Conservation (phyloP, 2,113 vertebrate genomes). For the Rhea pennata region DNA sequence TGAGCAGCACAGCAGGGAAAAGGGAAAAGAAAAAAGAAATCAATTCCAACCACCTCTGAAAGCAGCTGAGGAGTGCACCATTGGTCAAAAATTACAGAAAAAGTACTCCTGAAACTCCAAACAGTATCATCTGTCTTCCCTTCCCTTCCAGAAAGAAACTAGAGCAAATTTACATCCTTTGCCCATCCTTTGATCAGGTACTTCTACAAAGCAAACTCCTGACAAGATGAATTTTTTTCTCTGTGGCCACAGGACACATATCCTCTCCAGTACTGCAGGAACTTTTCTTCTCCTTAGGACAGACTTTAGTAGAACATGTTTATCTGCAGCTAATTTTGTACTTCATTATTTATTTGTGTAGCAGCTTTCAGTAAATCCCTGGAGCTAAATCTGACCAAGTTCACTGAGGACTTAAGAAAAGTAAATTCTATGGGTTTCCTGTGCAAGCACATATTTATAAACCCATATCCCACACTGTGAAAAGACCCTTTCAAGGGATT, state of each 20-base stretch:
- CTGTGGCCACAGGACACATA: rapidly evolving
- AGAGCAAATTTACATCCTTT: neutral
- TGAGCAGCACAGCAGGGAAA: neutral
- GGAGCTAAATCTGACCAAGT: neutral
- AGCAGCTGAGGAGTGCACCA: neutral
- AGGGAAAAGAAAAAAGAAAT: neutral
- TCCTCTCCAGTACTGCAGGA: neutral
- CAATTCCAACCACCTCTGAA: neutral
- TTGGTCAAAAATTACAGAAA: neutral
- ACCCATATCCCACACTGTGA: rapidly evolving
- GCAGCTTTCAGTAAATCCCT: conserved; percentile 50
- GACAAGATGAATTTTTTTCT: neutral
- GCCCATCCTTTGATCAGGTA: neutral
- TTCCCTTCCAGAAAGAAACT: conserved; percentile 32
- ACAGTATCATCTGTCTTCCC: neutral
- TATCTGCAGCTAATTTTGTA: conserved; percentile 55
- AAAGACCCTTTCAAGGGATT: neutral
- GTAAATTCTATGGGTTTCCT: conserved; percentile 3
- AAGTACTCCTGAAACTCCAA: neutral
- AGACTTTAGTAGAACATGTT: conserved; percentile 19
- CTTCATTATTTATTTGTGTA: conserved; percentile 19
- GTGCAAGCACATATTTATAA: neutral
- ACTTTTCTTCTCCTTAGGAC: neutral
- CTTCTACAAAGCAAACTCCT: neutral
- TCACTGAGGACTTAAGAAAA: conserved; percentile 28